Evolutionary conservation across 2,113 vertebrate species (phyloP).

Genomic region (Ramphastos sulfuratus): DNA sequence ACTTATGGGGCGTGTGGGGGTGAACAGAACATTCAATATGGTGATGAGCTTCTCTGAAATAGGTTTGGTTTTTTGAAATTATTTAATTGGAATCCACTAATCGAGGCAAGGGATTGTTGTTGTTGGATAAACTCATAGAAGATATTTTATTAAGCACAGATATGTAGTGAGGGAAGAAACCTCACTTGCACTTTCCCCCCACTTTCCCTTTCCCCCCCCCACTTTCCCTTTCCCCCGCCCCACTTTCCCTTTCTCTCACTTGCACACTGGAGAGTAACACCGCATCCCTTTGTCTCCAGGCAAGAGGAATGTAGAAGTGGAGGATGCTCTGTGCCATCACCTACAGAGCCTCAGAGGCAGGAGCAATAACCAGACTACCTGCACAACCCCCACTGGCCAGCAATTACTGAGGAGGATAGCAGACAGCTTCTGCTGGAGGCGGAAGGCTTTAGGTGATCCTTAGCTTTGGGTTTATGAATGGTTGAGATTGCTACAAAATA

Average conservation of each 20-base stretch:
- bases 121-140: not conserved
- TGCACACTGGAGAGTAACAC: not conserved
- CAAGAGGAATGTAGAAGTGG: not conserved
- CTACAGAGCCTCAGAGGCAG: not conserved
- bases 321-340: not conserved
- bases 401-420: rapidly evolving
- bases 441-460: not conserved
- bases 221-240: too few species aligned
- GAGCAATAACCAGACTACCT: rapidly evolving
- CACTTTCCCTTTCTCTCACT: too few species aligned
- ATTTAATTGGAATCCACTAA: not conserved
- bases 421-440: not conserved
- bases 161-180: not conserved
- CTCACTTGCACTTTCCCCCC: not conserved
- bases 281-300: not conserved
- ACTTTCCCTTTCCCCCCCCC: too few species aligned
- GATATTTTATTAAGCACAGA: not conserved
- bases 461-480: not conserved
- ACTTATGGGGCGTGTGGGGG: not conserved
- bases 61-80: not conserved
- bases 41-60: not conserved
- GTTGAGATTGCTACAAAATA: not conserved
- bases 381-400: rapidly evolving
- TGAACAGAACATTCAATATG: rapidly evolving
- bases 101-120: not conserved